Evolutionary conservation across 2,888 invertebrate species (phyloP).

Genomic region (Cantharis rufa): DNA sequence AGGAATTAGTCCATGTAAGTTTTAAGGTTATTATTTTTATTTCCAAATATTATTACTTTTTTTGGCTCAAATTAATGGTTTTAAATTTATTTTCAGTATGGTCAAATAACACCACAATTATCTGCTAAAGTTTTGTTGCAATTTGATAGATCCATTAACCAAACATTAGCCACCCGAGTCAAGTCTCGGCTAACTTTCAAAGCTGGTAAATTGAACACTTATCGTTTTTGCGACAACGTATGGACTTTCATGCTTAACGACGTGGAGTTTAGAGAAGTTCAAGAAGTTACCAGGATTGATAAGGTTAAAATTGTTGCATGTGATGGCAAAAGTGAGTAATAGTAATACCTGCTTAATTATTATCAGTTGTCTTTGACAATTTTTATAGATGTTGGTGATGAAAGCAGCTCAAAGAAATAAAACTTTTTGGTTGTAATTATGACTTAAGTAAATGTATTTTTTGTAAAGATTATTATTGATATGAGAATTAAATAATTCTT

Average conservation of each 20-base stretch:
- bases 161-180: constrained; percentile 85
- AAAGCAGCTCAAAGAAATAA: constrained; percentile 52
- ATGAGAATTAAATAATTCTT: background rate
- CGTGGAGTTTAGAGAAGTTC: constrained; percentile 95
- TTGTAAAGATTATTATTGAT: background rate
- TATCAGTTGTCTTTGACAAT: constrained; percentile 20
- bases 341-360: background rate
- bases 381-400: constrained; percentile 49
- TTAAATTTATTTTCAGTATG: constrained; percentile 71
- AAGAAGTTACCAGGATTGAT: constrained; percentile 89
- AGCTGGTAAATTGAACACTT: constrained; percentile 82
- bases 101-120: constrained; percentile 91
- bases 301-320: constrained; percentile 98
- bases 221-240: constrained; percentile 99
- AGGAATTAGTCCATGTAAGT: constrained; percentile 88
- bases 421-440: background rate
- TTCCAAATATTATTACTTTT: background rate
- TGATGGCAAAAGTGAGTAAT: constrained; percentile 85
- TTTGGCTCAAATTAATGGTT: constrained; percentile 26
- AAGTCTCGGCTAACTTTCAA: constrained; percentile 94
- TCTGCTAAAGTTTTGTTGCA: constrained; percentile 93
- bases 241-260: constrained; percentile 99
- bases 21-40: constrained; percentile 12
- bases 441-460: background rate
- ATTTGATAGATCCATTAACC: constrained; percentile 97